phyloP scores from a whole-genome alignment of 2,113 vertebrate genomes.

The Sialia sialis region DNA sequence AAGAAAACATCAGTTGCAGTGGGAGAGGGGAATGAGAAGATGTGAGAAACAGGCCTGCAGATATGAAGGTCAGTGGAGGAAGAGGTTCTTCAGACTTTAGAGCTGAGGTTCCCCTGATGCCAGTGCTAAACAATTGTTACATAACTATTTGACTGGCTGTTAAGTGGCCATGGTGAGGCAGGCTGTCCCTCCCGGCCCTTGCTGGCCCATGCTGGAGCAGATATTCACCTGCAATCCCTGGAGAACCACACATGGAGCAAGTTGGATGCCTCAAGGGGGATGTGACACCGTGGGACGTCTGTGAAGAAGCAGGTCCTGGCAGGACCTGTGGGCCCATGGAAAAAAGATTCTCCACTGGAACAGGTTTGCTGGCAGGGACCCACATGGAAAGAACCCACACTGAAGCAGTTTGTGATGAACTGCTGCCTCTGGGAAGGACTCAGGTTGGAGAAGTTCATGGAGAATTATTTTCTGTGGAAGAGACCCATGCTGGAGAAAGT shows the following conservation, averaged over 20 bases:
- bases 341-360: neutral
- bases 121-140: neutral
- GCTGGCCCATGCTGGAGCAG: neutral
- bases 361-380: neutral
- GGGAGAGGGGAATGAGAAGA: neutral
- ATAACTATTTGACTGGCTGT: neutral
- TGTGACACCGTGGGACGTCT: neutral
- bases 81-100: neutral
- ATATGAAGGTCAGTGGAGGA: neutral
- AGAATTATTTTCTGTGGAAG: neutral
- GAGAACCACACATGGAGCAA: neutral
- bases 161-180: neutral
- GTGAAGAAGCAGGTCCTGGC: neutral
- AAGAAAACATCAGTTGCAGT: neutral
- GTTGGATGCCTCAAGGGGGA: neutral
- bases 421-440: neutral
- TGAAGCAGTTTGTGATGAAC: neutral
- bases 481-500: fast-evolving
- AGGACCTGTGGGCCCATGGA: neutral
- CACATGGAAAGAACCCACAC: neutral
- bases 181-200: neutral
- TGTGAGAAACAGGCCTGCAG: neutral
- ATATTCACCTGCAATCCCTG: neutral
- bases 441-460: neutral
- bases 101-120: neutral